phyloP scores from a whole-genome alignment of 2,888 invertebrate species.

The Pristionchus japonicus region DNA sequence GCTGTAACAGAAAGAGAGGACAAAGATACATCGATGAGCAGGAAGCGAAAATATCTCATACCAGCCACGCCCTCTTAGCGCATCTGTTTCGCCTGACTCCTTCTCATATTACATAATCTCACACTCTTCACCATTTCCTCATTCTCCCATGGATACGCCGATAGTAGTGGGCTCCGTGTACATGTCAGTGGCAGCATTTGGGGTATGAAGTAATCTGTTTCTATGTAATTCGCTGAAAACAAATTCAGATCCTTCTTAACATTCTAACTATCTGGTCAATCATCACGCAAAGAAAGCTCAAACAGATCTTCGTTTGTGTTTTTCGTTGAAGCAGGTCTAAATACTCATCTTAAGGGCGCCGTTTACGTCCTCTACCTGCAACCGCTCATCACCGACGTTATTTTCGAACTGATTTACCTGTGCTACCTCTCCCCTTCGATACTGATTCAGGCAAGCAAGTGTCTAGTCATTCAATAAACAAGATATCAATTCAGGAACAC shows the following conservation, averaged over 20 bases:
- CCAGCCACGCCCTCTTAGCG: too few relatives aligned
- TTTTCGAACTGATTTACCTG: not conserved
- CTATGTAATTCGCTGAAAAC: too few relatives aligned
- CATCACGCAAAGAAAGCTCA: not conserved
- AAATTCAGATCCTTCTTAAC: not conserved
- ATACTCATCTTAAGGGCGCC: not conserved
- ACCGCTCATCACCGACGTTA: not conserved
- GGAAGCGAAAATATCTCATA: too few relatives aligned
- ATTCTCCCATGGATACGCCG: too few relatives aligned
- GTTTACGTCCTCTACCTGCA: not conserved
- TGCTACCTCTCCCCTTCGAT: not conserved
- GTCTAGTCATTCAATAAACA: not conserved
- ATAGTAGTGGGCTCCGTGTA: too few relatives aligned
- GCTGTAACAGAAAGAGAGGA: too few relatives aligned
- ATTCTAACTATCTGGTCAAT: not conserved
- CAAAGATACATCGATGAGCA: too few relatives aligned
- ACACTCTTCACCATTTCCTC: too few relatives aligned
- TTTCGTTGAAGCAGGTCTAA: not conserved
- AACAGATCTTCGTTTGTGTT: not conserved
- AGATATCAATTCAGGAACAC: not conserved
- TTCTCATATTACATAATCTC: too few relatives aligned
- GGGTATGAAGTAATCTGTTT: too few relatives aligned
- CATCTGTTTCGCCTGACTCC: too few relatives aligned
- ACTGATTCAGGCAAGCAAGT: not conserved
- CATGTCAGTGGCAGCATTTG: too few relatives aligned